Evolutionary conservation across 2,113 vertebrate species (phyloP).

Genomic region (Bucco capensis): DNA sequence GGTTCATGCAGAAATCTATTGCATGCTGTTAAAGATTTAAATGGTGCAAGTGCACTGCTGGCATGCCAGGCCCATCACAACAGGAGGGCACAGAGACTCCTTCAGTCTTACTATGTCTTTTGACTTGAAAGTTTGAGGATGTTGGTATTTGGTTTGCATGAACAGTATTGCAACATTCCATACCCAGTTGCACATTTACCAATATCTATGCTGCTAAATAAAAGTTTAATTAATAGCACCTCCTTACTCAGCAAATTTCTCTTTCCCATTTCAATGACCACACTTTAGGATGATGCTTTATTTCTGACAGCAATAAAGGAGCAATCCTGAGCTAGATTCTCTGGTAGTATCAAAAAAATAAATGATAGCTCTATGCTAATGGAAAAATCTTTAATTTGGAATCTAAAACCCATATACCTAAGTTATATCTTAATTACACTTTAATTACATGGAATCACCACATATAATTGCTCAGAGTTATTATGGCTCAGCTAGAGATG

Average conservation of each 20-base stretch:
- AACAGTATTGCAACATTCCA: background rate
- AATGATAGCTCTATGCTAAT: background rate
- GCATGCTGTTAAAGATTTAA: background rate
- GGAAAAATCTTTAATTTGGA: background rate
- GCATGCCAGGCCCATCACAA: background rate
- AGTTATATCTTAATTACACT: constrained; percentile 2
- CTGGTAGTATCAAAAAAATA: background rate
- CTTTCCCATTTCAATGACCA: background rate
- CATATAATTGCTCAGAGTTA: background rate
- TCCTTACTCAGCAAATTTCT: background rate
- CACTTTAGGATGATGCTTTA: background rate
- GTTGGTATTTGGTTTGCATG: background rate
- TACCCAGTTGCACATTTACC: background rate
- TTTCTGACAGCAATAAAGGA: background rate
- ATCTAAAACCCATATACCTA: background rate
- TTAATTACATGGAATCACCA: constrained; percentile 19
- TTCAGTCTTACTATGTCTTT: background rate
- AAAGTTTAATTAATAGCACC: background rate
- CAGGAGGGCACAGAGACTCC: background rate
- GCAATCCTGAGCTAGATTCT: background rate
- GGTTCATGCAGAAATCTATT: background rate
- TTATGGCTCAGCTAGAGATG: background rate
- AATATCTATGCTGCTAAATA: background rate
- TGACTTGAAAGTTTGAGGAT: background rate
- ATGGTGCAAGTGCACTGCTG: background rate